phyloP scores from a whole-genome alignment of 2,797 vertebrate genomes.

The Pelochelys cantorii region DNA sequence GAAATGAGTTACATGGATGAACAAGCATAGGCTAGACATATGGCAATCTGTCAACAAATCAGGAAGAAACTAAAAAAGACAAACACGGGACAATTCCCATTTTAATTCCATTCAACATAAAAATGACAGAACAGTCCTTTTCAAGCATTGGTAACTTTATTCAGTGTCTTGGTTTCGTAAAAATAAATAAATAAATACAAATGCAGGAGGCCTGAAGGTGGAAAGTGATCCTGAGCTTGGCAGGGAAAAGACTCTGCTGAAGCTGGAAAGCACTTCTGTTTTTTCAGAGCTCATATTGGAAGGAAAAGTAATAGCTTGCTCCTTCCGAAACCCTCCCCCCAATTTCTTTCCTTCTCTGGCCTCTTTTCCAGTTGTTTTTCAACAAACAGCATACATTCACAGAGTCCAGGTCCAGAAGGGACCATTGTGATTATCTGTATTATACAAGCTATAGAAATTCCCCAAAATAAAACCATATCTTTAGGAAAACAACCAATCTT shows the following conservation, averaged over 20 bases:
- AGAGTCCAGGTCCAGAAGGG: background rate
- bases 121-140: background rate
- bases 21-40: background rate
- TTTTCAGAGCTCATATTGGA: slow-evolving; percentile 32
- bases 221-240: slow-evolving; percentile 30
- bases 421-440: background rate
- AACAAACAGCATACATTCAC: background rate
- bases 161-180: background rate
- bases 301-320: slow-evolving; percentile 25
- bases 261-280: slow-evolving; percentile 24
- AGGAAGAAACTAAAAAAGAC: background rate
- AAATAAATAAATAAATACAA: slow-evolving; percentile 32
- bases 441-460: background rate
- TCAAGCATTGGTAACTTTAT: background rate
- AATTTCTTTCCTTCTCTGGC: slow-evolving; percentile 21
- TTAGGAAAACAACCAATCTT: background rate
- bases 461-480: background rate
- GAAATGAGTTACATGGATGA: background rate
- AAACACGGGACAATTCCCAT: background rate
- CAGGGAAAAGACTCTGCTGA: background rate
- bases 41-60: background rate
- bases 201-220: slow-evolving; percentile 2
- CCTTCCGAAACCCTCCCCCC: background rate
- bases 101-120: background rate
- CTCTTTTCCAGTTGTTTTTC: slow-evolving; percentile 5